These are phyloP conservation scores for Canis aureus DNA, from an alignment of 2,113 vertebrate genomes.

Conservation along the genomic window DNA sequence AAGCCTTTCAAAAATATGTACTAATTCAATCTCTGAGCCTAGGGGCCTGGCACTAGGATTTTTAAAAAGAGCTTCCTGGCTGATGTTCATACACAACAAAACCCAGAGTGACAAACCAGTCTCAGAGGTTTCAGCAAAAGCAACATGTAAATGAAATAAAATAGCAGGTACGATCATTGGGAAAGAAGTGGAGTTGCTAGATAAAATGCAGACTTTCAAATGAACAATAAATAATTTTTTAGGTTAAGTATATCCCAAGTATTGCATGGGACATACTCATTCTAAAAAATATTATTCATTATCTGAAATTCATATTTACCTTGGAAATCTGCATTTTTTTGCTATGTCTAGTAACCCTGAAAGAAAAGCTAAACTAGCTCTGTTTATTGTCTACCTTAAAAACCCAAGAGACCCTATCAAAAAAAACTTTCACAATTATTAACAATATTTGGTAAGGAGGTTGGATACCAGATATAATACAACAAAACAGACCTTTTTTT, in stretches of 20 bases:
- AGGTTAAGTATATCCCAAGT: neutral
- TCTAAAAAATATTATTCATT: neutral
- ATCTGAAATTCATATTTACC: conserved; percentile 45
- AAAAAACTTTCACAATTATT: conserved; percentile 30
- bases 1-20: conserved; percentile 25
- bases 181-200: neutral
- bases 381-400: neutral
- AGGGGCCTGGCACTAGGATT: neutral
- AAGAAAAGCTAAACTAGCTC: conserved; percentile 14
- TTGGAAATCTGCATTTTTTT: conserved; percentile 36
- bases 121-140: conserved; percentile 41
- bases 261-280: neutral
- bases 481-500: neutral
- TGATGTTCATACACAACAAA: neutral
- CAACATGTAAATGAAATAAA: conserved; percentile 47
- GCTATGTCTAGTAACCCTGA: conserved; percentile 37
- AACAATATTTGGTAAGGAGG: conserved; percentile 43
- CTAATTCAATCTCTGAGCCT: conserved; percentile 17
- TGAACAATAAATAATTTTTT: neutral
- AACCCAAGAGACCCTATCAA: neutral
- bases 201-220: conserved; percentile 51
- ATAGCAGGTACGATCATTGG: neutral
- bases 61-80: neutral
- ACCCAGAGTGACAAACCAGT: neutral
- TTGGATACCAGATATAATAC: neutral